Conservation (phyloP, 2,888 invertebrate species). For the Argyra leucocephala region DNA sequence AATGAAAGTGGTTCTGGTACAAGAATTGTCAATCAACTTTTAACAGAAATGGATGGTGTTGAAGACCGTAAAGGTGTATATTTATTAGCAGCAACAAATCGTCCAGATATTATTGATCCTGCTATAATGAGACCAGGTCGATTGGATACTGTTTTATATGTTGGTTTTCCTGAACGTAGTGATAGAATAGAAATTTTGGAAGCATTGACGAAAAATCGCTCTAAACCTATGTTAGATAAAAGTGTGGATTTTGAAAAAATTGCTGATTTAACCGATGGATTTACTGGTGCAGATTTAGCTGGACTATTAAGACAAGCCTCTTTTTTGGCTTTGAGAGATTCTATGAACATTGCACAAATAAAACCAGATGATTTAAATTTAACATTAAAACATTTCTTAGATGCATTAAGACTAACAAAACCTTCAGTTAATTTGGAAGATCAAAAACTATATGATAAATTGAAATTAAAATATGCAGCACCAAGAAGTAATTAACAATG, state of each 20-base stretch:
- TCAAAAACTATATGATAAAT: constrained; percentile 63
- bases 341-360: constrained; percentile 51
- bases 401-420: constrained; percentile 67
- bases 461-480: constrained; percentile 56
- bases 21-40: constrained; percentile 89
- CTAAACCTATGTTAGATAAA: constrained; percentile 60
- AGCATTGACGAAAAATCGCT: constrained; percentile 82
- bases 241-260: constrained; percentile 69
- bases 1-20: constrained; percentile 63
- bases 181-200: constrained; percentile 82
- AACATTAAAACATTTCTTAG: constrained; percentile 60
- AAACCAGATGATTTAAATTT: constrained; percentile 51
- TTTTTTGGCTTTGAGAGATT: constrained; percentile 66
- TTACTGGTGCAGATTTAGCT: constrained; percentile 88
- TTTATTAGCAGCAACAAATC: constrained; percentile 90
- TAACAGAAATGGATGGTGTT: constrained; percentile 98
- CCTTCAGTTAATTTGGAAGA: constrained; percentile 81
- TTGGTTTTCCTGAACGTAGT: constrained; percentile 69
- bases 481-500: constrained; percentile 22
- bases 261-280: constrained; percentile 63
- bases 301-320: constrained; percentile 83
- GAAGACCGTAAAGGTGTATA: constrained; percentile 86
- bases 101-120: constrained; percentile 93
- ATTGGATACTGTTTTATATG: constrained; percentile 80
- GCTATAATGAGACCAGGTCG: constrained; percentile 84